Evolutionary conservation across 2,888 invertebrate genomes (phyloP), one percentile per base, ranked within the genome.

Genomic region (Cheilosia impressa): DNA sequence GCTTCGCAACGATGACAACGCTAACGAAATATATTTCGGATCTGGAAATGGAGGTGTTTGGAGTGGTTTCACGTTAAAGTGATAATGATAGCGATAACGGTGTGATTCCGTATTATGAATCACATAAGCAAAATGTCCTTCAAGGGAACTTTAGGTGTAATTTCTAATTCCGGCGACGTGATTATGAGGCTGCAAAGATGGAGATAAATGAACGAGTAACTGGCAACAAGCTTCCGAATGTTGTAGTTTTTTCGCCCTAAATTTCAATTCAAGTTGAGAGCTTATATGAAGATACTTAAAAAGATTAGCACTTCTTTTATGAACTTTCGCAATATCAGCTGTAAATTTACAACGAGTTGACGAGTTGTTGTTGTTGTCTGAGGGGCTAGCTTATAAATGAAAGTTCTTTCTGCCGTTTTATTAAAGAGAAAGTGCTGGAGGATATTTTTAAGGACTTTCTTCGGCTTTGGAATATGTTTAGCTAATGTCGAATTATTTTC

Each of bases 61-160:
- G 75, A 84, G 84, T 79, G 79, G 75, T 75, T 76, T 79, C 65
- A 79, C 71, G 79, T 84, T 79, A 65, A 75, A 71, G 84, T 71
- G 71, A 84, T 84, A 84, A 79, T 65, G 71, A 62, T 76, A 41
- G 53, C 79, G 75, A 75, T 79, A 84, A 84, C 79, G 53, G 73
- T 68, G 63, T 58, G 83, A 13, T 34, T 31, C 57, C 69, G 41
- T 68, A 69, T 84, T 68, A 69, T 84, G 69, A 84, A 79, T 75
- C 75, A 75, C 68, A 68, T 68, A 27, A 43, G 27, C 52, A 27
- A 15, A 27, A 52, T 45, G 68, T 73, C 63, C 52, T 63, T 63
- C 10, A 41, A 22, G 41, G 76, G 27, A 71, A 60, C 34, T 75
- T 52, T 34, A 45, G 68, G 47, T 38, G 68, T 77, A 77, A 69